Conservation (phyloP, 2,797 vertebrate species). For the Hypotaenidia philippensis region DNA sequence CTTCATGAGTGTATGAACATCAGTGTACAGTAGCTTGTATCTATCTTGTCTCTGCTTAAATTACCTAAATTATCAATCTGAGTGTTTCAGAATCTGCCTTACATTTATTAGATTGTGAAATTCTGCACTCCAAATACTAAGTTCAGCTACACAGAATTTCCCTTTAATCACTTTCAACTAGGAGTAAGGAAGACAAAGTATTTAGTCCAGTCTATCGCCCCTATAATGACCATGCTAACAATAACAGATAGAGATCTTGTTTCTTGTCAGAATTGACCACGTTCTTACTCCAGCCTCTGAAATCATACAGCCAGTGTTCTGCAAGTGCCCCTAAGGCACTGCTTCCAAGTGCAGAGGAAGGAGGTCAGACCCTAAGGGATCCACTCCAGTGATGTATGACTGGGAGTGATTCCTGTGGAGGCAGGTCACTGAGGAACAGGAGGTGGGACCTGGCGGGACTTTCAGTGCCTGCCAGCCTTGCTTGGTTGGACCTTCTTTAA, state of each 20-base stretch:
- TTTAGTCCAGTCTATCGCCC: not conserved
- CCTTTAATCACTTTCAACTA: not conserved
- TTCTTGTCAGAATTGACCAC: not conserved
- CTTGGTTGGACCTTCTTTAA: not conserved
- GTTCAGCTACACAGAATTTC: not conserved
- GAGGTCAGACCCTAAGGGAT: not conserved
- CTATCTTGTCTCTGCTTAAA: not conserved
- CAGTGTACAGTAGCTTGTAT: not conserved
- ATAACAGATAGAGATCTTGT: not conserved
- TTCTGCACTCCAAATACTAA: not conserved
- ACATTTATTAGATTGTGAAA: not conserved
- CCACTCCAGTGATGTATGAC: not conserved
- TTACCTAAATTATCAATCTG: not conserved
- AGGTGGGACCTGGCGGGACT: not conserved
- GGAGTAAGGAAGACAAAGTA: not conserved
- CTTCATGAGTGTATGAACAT: not conserved
- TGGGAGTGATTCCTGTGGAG: not conserved
- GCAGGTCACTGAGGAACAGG: not conserved
- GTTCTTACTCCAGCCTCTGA: not conserved
- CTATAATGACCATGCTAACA: not conserved
- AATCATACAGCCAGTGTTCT: not conserved
- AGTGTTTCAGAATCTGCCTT: not conserved
- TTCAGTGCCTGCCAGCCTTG: not conserved
- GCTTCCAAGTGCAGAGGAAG: not conserved
- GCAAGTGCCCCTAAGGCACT: not conserved